Evolutionary conservation across 2,888 invertebrate genomes (phyloP).

Genomic region (Priocnemis perturbator): DNA sequence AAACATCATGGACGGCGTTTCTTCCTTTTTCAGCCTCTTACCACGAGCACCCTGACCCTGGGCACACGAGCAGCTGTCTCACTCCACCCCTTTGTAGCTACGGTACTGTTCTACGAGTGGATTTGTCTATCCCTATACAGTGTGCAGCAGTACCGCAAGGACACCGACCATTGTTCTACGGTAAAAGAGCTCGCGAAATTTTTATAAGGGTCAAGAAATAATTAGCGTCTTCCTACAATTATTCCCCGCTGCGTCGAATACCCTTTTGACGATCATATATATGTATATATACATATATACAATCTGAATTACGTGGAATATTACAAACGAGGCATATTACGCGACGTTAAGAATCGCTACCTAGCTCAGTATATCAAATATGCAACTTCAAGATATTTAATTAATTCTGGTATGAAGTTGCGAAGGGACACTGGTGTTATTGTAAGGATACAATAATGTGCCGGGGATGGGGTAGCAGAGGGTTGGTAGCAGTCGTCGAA

Average conservation of each 20-base stretch:
- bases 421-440: background rate
- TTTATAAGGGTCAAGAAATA: conserved; percentile 2
- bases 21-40: conserved; percentile 55
- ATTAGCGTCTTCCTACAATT: conserved; percentile 3
- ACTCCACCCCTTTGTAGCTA: conserved; percentile 57
- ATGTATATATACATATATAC: too few species aligned
- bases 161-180: conserved; percentile 24
- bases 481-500: conserved; percentile 15
- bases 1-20: conserved; percentile 54
- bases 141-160: conserved; percentile 28
- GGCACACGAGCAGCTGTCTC: conserved; percentile 58
- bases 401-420: background rate
- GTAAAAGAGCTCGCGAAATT: conserved; percentile 15
- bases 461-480: conserved; percentile 26
- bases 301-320: background rate
- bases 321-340: too few species aligned
- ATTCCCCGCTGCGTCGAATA: background rate
- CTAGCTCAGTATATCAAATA: too few species aligned
- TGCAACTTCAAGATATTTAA: too few species aligned
- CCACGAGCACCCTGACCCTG: conserved; percentile 59
- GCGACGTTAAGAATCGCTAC: too few species aligned
- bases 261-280: too few species aligned
- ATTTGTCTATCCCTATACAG: conserved; percentile 53
- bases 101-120: conserved; percentile 47
- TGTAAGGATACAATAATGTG: conserved; percentile 17